Base-by-base conservation (phyloP, 2,888 invertebrate genomes). In the Noctua janthe region DNA sequence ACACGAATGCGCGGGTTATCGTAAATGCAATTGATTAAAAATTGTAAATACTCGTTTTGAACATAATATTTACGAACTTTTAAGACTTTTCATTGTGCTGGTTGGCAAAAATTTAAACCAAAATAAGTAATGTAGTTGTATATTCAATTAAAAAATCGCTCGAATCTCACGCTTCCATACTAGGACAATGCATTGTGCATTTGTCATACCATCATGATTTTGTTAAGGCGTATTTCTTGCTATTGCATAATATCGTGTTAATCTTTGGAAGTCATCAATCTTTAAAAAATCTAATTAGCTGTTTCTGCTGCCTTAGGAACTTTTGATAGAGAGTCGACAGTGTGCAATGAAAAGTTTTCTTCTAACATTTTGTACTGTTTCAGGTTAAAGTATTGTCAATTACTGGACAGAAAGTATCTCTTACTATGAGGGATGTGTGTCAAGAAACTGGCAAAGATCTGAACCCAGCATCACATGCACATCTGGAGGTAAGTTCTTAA, bases 361-460 rank as follows among this genome's bases (percentile, higher is more conserved):
- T 35, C 3, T 62, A 23, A 56, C 56, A 0, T 35, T 47, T 59
- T 69, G 8, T 39, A 23, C 71, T 83, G 20, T 93, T 94, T 71
- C 93, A 98, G 97, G 97, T 98, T 0, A 99, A 99, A 97, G 99
- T 99, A 1, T 95, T 99, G 78, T 99, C 99, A 29, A 97, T 99
- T 56, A 98, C 98, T n/a, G 99, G 99, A 0, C 99, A 99, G 93
- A 99, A 99, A 95, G 98, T 99, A 0, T 99, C 99, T 2, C 97
- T 99, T 5, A 99, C 99, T 0, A 99, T 99, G 98, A 99, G 99
- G 96, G 99, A 99, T 95, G 99, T 99, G 0, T 99, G 99, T 93
- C 99, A 99, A 95, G 98, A 98, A 39, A 98, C 98, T 0, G 99
- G 99, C 0, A 98, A 98, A 92, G 99, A 99, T 97, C 96, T 99